A percentile compares a stretch with the other conserved stretches of the same genome.
Conservation (phyloP, 2,888 invertebrate species). For the Ashinkailepas kermadecensis region DNA sequence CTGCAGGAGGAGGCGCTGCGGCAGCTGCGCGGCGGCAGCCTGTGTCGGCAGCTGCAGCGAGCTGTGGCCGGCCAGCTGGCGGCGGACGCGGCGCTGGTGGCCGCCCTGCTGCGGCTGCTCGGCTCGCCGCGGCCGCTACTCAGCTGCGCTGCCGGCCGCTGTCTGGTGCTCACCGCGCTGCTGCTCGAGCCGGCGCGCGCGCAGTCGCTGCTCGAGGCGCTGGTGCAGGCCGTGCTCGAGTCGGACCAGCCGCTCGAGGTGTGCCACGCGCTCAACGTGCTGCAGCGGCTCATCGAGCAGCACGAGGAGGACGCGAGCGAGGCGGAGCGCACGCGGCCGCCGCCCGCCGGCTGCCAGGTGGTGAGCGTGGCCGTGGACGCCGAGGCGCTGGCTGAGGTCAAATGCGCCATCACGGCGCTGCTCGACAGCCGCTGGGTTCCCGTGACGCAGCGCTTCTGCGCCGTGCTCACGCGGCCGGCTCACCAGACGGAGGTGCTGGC, state of each 20-base stretch:
- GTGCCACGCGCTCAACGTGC: slow-evolving; percentile 3
- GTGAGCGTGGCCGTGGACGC: not conserved
- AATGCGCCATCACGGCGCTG: slow-evolving; percentile 20
- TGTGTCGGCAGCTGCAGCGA: slow-evolving; percentile 17
- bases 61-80: not conserved
- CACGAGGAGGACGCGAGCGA: not conserved
- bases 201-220: slow-evolving; percentile 18
- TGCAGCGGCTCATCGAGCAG: slow-evolving; percentile 19
- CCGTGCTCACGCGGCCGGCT: not conserved
- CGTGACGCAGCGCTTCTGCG: slow-evolving; percentile 22
- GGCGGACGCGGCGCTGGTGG: not conserved
- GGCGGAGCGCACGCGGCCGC: not conserved
- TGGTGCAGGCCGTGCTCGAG: slow-evolving; percentile 12
- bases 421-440: slow-evolving; percentile 5
- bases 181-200: slow-evolving; percentile 3
- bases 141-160: slow-evolving; percentile 18
- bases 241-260: slow-evolving; percentile 13
- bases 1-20: slow-evolving; percentile 19
- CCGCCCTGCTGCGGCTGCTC: slow-evolving; percentile 9
- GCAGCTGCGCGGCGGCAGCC: slow-evolving; percentile 20
- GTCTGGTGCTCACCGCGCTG: not conserved
- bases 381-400: slow-evolving; percentile 1
- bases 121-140: not conserved
- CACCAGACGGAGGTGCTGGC: slow-evolving; percentile 46
- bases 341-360: not conserved